Base-by-base conservation (phyloP, 2,888 invertebrate genomes). In the Macaria notata region DNA sequence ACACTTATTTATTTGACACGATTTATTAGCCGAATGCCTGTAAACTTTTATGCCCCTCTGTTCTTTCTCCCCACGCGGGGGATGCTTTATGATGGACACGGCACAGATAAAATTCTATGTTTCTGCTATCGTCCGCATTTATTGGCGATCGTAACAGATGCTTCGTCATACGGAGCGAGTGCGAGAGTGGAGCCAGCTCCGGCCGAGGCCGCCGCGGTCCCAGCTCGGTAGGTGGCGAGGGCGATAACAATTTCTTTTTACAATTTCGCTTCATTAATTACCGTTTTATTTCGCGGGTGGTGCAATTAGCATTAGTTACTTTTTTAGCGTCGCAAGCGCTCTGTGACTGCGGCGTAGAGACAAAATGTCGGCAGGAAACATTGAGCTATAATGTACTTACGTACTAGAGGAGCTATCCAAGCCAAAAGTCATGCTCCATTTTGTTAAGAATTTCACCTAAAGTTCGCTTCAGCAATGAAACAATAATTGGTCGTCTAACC, bases 1-100 rank as follows among this genome's bases (percentile, higher is more conserved):
- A 90, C 90, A 90, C 90, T 90, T 91, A 91, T 91, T 91, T 90
- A 90, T 90, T 89, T 88, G 86, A 87, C 87, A 81, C 88, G 90
- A 91, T 91, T 91, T 91, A 91, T 91, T 90, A 90, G 88, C 85
- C 79, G 87, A 86, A 88, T 88, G 88, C 88, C 84, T 88, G 84
- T 88, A 89, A 90, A 89, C 87, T 90, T 90, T 89, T 88, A 88
- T 88, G 86, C 79, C 83, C 81, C 82, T 76, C 76, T 75, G 75
- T 75, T 79, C 76, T 67, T 19, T 68, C 71, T 76, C 80, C 74
- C 75, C 71, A 68, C 69, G 66, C 75, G 70, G 72, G 78, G 80
- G 81, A 82, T 85, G 86, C 80, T 87, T 86, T 87, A 85, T 87
- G 88, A 86, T 85, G 84, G 87, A 87, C 86, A 81, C 76, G 79